Evolutionary conservation across 2,113 vertebrate species (phyloP).

Genomic region (Ochotona curzoniae): DNA sequence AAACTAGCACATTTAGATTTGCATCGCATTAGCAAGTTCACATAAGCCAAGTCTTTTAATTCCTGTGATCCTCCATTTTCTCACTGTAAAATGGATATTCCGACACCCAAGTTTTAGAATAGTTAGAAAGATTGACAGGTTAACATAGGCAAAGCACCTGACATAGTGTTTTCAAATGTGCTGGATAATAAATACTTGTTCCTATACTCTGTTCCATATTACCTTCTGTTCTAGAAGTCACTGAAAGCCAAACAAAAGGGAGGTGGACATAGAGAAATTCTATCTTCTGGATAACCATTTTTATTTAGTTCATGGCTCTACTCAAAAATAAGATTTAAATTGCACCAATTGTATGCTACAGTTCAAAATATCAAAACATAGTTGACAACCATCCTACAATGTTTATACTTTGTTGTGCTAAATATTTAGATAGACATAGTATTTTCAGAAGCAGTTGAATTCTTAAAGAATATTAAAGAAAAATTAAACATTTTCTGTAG

Average conservation of each 20-base stretch:
- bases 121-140: not conserved
- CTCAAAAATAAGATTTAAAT: slow-evolving; percentile 56
- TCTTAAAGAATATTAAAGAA: slow-evolving; percentile 38
- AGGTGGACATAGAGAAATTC: not conserved
- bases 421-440: slow-evolving; percentile 58
- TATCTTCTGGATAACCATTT: slow-evolving; percentile 15
- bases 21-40: not conserved
- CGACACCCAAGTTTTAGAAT: not conserved
- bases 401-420: slow-evolving; percentile 48
- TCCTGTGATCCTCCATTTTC: not conserved
- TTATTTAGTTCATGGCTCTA: slow-evolving; percentile 39
- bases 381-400: not conserved
- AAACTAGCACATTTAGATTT: slow-evolving; percentile 21
- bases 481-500: slow-evolving; percentile 28
- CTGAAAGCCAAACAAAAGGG: not conserved
- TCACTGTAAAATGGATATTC: not conserved
- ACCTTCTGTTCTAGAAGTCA: not conserved
- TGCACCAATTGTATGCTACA: slow-evolving; percentile 2
- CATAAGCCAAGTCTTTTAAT: not conserved
- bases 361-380: slow-evolving; percentile 55
- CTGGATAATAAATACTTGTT: not conserved
- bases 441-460: slow-evolving; percentile 45
- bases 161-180: not conserved
- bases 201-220: not conserved
- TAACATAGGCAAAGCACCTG: not conserved